Percentiles rank a stretch among this genome's conserved stretches.
Conservation (phyloP, 2,113 vertebrate genomes). For the Camelus dromedarius region DNA sequence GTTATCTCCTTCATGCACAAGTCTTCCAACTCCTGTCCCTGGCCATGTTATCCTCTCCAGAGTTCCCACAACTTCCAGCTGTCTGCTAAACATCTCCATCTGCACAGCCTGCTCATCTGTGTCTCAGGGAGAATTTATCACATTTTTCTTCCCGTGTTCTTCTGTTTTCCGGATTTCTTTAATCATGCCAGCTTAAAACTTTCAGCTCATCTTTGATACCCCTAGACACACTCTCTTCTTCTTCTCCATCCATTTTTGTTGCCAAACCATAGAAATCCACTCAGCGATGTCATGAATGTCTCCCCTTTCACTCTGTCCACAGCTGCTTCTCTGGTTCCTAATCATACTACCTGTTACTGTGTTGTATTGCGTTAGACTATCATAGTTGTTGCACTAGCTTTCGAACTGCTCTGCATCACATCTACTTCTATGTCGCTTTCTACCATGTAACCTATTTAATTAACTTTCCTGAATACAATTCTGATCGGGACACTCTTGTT, state of each 20-base stretch:
- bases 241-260: background rate
- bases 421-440: background rate
- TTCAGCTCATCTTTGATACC: slow-evolving; percentile 17
- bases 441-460: background rate
- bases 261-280: background rate
- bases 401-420: background rate
- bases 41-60: background rate
- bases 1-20: background rate
- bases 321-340: background rate
- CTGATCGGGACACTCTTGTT: background rate
- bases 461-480: background rate
- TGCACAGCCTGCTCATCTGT: background rate
- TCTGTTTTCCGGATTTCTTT: slow-evolving; percentile 59
- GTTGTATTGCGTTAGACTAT: background rate
- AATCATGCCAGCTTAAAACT: background rate
- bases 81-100: slow-evolving; percentile 15
- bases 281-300: background rate
- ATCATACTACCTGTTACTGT: background rate
- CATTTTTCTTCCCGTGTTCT: background rate
- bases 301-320: background rate
- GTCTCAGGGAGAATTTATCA: background rate
- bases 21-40: background rate
- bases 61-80: background rate
- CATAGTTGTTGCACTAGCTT: background rate
- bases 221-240: background rate